Evolutionary conservation across 2,888 invertebrate genomes (phyloP), one percentile per base, ranked within the genome.

Genomic region (Endomychus coccineus): DNA sequence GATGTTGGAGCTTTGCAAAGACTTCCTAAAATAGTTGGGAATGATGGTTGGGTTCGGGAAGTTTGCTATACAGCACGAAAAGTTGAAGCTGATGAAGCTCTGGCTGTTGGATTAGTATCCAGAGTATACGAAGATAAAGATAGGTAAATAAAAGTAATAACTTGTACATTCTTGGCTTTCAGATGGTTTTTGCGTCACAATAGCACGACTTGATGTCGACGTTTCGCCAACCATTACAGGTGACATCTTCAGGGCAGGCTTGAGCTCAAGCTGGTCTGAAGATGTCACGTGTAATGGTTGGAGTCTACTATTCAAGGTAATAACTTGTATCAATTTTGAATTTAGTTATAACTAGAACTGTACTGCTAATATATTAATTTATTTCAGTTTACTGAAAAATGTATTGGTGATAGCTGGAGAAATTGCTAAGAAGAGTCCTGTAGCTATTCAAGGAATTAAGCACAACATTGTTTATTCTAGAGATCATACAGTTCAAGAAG

Each of bases 1-100:
- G 98, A 98, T 69, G 87, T 97, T 0, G 98, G 98, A 1, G 82
- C 86, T 0, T 67, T 98, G 22, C 97, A 97, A 62, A 75, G 96
- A 43, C 67, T 98, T 10, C 96, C 96, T 2, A 94, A 89, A 70
- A 74, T 88, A 2, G 73, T 96, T 16, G 91, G 92, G 11, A 94
- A 81, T 52, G 80, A 86, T 21, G 92, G 95, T 46, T 70, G 89
- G 42, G 85, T 78, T 0, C 71, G 94, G 12, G 98, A 98, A 59
- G 68, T 97, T 0, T 85, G 87, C 42, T 88, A 75, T 50, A 94
- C 96, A 0, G 91, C 82, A 0, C 71, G 96, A 22, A 84, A 83
- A 59, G 74, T 97, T 49, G 67, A 70, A 28, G 75, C 94, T 0
- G 70, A 76, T 15, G 96, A 96, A 66, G 96, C 96, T 0, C 63